A percentile compares a stretch with the other conserved stretches of the same genome.
phyloP scores from a whole-genome alignment of 2,797 vertebrate species.

The Aratinga solstitialis region DNA sequence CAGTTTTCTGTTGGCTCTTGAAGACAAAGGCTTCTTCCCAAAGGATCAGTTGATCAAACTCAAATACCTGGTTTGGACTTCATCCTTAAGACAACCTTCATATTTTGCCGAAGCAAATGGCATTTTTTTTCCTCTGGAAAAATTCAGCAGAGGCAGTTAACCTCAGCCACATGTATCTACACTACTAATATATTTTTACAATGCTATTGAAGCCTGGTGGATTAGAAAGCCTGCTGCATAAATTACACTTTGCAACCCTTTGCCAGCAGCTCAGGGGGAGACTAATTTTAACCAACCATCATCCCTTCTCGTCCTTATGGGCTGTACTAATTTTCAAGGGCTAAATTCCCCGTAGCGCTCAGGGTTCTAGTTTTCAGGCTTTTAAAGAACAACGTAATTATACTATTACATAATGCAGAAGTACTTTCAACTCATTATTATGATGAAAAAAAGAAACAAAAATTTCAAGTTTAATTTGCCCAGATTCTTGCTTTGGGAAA shows the following conservation, averaged over 20 bases:
- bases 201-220: conserved; percentile 4
- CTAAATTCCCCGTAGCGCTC: background rate
- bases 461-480: background rate
- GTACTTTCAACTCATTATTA: background rate
- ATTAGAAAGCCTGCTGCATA: conserved; percentile 30
- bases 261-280: background rate
- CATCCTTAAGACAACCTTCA: background rate
- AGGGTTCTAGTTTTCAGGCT: background rate
- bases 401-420: conserved; percentile 13
- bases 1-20: background rate
- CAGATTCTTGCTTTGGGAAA: background rate
- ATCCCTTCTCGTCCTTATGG: background rate
- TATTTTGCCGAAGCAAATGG: background rate
- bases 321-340: background rate
- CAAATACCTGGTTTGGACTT: background rate
- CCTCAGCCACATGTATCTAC: background rate
- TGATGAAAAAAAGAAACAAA: conserved; percentile 31
- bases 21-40: background rate
- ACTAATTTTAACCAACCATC: conserved; percentile 33
- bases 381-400: background rate
- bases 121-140: background rate
- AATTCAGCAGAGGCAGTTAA: background rate
- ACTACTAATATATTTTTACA: conserved; percentile 5
- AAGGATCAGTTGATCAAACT: background rate
- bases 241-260: background rate